Percentiles rank a stretch among this genome's conserved stretches.
These are phyloP conservation scores for Zonotrichia leucophrys DNA, from an alignment of 2,113 vertebrate species.

Conservation along the genomic window DNA sequence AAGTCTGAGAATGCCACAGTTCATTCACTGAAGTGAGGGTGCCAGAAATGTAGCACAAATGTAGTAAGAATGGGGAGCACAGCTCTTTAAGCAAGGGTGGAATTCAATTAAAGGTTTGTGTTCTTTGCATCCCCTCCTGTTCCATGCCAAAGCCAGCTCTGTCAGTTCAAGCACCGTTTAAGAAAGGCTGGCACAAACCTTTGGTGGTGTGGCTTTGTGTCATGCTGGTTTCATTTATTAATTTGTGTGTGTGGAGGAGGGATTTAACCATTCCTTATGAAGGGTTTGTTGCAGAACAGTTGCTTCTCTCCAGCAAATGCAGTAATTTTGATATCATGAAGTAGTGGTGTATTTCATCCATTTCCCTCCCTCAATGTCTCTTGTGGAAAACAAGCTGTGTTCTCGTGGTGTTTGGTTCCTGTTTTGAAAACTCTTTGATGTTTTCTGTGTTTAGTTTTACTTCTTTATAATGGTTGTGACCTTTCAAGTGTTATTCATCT, in stretches of 20 bases:
- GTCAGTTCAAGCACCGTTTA: background rate
- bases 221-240: background rate
- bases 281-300: background rate
- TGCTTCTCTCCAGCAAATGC: background rate
- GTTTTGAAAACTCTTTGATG: background rate
- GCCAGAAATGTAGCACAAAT: background rate
- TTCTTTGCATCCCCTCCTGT: background rate
- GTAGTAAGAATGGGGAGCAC: background rate
- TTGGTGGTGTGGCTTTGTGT: background rate
- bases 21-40: background rate
- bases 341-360: background rate
- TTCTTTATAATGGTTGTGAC: background rate
- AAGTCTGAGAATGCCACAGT: background rate
- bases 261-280: background rate
- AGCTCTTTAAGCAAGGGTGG: background rate
- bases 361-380: background rate
- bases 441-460: background rate
- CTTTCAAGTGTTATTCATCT: background rate
- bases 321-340: background rate
- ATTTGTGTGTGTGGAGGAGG: background rate
- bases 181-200: background rate
- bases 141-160: background rate
- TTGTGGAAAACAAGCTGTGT: background rate
- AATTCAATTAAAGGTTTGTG: background rate
- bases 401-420: background rate